A percentile compares a stretch with the other conserved stretches of the same genome.
Evolutionary conservation across 2,113 vertebrate genomes (phyloP).

Genomic region (Sorex fumeus): DNA sequence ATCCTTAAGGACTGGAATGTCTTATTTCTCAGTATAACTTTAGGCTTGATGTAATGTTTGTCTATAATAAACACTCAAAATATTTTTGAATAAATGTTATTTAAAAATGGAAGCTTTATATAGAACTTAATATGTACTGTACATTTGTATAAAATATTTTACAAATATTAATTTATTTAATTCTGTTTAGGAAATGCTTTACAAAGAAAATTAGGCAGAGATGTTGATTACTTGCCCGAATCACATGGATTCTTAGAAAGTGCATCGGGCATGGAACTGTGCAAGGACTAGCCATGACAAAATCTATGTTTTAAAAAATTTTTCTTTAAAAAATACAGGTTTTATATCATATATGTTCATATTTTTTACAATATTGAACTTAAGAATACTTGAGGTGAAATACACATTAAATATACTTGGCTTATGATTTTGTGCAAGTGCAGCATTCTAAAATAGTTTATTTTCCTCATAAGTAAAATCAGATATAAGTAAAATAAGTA

Average conservation of each 20-base stretch:
- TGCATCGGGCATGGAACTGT: background rate
- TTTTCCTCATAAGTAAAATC: conserved; percentile 61
- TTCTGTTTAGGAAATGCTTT: conserved; percentile 48
- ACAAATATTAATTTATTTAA: conserved; percentile 53
- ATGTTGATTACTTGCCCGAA: conserved; percentile 55
- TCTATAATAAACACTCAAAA: conserved; percentile 53
- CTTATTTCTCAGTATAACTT: conserved; percentile 28
- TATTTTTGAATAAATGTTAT: conserved; percentile 61
- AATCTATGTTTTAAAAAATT: background rate
- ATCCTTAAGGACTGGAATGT: conserved; percentile 26
- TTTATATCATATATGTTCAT: background rate
- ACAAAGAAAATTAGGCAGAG: conserved; percentile 44
- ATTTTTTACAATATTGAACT: conserved; percentile 9
- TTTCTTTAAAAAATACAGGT: conserved; percentile 2
- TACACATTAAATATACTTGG: conserved; percentile 23
- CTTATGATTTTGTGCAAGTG: conserved; percentile 62
- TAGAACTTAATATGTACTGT: conserved; percentile 58
- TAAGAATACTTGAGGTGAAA: conserved; percentile 52
- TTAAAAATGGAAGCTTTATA: conserved; percentile 55
- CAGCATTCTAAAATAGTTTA: conserved; percentile 46
- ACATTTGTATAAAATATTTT: conserved; percentile 6
- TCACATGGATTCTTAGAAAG: conserved; percentile 21
- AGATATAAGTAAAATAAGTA: conserved; percentile 14
- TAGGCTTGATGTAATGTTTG: conserved; percentile 17
- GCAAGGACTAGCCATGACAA: background rate